Evolutionary conservation across 2,113 vertebrate genomes (phyloP), one percentile per base, ranked within the genome.

Genomic region (Erythrocercus mccallii): DNA sequence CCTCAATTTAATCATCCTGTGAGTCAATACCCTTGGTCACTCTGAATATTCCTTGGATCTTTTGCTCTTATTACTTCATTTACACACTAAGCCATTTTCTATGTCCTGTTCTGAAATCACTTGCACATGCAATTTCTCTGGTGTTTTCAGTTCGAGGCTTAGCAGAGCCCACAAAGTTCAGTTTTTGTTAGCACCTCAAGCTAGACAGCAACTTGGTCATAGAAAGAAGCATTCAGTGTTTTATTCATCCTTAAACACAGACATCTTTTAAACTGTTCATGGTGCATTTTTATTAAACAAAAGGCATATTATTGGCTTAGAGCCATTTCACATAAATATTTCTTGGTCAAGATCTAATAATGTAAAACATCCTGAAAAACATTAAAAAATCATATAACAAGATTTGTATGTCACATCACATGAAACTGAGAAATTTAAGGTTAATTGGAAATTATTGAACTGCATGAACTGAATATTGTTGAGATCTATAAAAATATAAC

Each of bases 311-410:
- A 80, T 68, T 98, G 98, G 97, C 97, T 91, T 80, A 71, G 24
- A 88, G 96, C 97, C 97, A 97, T 94, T 96, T 90, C 71, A 96
- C 82, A 96, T 96, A 97, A 97, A 97, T 98, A 98, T 97, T 94
- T 96, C 60, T 94, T 87, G 74, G 95, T 97, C 96, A 96, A 96
- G 95, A 97, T 95, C 85, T 97, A 97, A 96, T 96, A 97, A 96
- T 88, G 62, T 97, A 96, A 90, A 97, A 96, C 90, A 95, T 92
- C 87, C 94, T 95, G 65, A 94, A 94, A 95, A 97, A 97, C 53
- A 77, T 83, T 95, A 88, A 92, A 95, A 91, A 96, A 96, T 91
- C 14, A 22, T 97, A 92, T 96, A 97, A 95, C 86, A 94, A 96
- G 84, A 87, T 86, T 72, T 97, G 22, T 78, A 88, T 91, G 93